Base-by-base conservation (phyloP, 2,797 vertebrate species). In the Ctenochaetus hawaiiensis region DNA sequence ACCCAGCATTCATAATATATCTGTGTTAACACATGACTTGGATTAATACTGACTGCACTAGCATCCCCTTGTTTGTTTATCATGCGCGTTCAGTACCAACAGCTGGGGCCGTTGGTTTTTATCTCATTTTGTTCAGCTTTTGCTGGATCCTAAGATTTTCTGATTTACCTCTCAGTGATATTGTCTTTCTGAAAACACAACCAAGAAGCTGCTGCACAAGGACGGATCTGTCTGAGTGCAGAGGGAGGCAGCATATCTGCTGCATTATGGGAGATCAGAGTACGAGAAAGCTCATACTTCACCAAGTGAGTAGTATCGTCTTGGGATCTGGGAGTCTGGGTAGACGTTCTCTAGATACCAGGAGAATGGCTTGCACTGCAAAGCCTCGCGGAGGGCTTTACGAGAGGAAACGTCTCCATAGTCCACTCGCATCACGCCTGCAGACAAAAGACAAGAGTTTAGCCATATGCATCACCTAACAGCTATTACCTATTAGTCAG, bases 281-380 rank as follows among this genome's bases (percentile, higher is more conserved):
- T 67, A 68, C 45, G 58, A 23, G 61, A 34, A 26, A 23, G 56
- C 13, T 48, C 30, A 84, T 94, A 99, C 97, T 98, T 99, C 98
- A 96, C 98, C 97, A 80, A 99, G 92, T 67, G 98, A 99, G 94
- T 97, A 99, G 91, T 98, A 99, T 90, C 99, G 98, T 23, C 97
- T 95, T 81, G 98, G 98, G 92, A 99, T 99, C 94, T 99, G 98
- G 22, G 98, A 99, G 94, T 99, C 98, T 0, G 98, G 98, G 93
- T 99, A 99, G 90, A 99, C 96, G 80, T 96, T 97, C 93, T 99
- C 98, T 75, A 99, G 93, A 94, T 98, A 99, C 98, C 98, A 99
- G 66, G 97, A 97, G 94, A 99, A 99, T 47, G 98, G 98, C 89
- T 96, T 98, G 95, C 98, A 99, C 76, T 98, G 97, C 3, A 22